phyloP scores from a whole-genome alignment of 1,140 invertebrate genomes.

The Macrosteles quadrilineatus region DNA sequence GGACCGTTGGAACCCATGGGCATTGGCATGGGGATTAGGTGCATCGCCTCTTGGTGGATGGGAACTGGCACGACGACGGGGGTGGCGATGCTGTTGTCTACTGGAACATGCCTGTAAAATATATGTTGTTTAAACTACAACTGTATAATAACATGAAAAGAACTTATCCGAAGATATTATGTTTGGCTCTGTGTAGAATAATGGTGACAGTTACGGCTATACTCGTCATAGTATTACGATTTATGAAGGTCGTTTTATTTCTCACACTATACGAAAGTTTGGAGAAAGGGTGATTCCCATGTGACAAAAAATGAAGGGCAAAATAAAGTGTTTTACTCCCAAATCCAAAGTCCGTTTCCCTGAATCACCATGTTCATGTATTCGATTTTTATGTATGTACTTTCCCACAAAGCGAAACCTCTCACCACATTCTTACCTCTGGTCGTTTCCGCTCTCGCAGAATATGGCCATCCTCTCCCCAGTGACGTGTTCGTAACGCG shows the following conservation, averaged over 20 bases:
- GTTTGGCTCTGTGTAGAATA: not conserved
- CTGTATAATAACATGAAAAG: not conserved
- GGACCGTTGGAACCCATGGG: conserved; percentile 34
- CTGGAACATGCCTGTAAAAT: conserved; percentile 37
- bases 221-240: not conserved
- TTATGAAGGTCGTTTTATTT: not conserved
- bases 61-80: conserved; percentile 21
- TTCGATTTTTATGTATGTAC: too few species aligned
- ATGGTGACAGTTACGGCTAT: not conserved
- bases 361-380: too few species aligned
- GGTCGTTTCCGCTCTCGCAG: conserved; percentile 67
- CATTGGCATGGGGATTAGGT: conserved; percentile 34
- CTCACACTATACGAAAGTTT: too few species aligned
- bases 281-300: too few species aligned
- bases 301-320: too few species aligned
- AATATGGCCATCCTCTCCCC: conserved; percentile 84
- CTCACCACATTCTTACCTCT: too few species aligned
- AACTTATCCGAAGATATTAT: not conserved
- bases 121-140: not conserved
- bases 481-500: conserved; percentile 68
- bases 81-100: conserved; percentile 32
- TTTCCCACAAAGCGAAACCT: too few species aligned
- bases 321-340: too few species aligned
- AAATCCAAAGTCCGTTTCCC: too few species aligned
- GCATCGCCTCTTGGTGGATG: conserved; percentile 15